Evolutionary conservation across 2,888 invertebrate genomes (phyloP), one percentile per base, ranked within the genome.

Genomic region (Apamea anceps): DNA sequence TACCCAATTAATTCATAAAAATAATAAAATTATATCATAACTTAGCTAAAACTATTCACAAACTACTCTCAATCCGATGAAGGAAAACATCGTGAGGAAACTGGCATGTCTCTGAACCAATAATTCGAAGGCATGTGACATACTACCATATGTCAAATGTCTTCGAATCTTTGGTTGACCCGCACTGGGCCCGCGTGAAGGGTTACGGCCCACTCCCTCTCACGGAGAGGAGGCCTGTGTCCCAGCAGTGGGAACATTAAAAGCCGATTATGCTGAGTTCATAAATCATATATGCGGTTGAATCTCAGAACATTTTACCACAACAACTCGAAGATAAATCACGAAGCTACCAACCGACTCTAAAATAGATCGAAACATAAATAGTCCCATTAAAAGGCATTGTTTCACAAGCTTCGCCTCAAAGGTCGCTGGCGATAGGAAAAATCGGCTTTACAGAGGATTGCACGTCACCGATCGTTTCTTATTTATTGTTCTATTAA

Each of bases 401-500:
- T 80, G 84, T 79, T 60, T 70, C 54, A 75, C 82, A 86, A 86
- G 82, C 83, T 72, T 37, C 65, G 70, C 71, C 57, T 28, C 80
- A 79, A 77, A 60, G 85, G 18, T 75, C 70, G 45, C 75, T 71
- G 74, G 71, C 75, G 81, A 84, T 81, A 80, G 81, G 79, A 83
- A 89, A 84, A 87, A 81, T 86, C 81, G 77, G 81, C 84, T 90
- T n/a, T 82, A 82, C 76, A 57, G 60, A 67, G 77, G 81, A 80
- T 82, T 82, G 75, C 75, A 75, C 74, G 83, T 76, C 83, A 85
- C 45, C 79, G 80, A 79, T 79, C 85, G 84, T 80, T 85, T 81
- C 79, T 88, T 88, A 88, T 90, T 89, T 88, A 87, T 87, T 75
- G 82, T 85, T 79, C 87, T 77, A 89, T 89, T 85, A 89, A 89